Conservation (phyloP, 2,113 vertebrate genomes). For the Dendropsophus ebraccatus region DNA sequence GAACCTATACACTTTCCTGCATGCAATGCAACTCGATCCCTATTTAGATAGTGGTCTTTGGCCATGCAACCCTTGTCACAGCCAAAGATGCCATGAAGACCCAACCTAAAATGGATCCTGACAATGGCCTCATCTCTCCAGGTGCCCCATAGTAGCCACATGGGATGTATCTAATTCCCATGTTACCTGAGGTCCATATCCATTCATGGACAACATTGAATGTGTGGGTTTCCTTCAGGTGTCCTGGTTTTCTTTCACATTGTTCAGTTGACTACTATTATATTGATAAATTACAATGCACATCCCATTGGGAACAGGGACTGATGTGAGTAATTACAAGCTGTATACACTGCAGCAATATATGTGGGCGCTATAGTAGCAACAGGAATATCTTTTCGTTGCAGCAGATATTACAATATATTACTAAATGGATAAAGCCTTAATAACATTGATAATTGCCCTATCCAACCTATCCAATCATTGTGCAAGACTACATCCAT, state of each 20-base stretch:
- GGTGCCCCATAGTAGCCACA: background rate
- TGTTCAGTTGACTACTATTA: background rate
- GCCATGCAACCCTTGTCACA: no score
- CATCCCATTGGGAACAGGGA: background rate
- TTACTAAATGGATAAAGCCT: background rate
- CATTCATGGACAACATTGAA: background rate
- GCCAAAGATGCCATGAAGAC: no score
- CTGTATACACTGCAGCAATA: background rate
- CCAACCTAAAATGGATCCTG: background rate
- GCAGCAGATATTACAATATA: background rate
- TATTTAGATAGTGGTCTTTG: no score
- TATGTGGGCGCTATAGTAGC: background rate
- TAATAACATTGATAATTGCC: background rate
- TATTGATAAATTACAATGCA: background rate
- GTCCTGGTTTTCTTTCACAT: no score
- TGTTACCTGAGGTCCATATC: background rate
- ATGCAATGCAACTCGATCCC: no score
- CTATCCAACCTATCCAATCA: background rate
- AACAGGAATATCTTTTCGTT: background rate
- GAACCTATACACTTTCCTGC: no score
- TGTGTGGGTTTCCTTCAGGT: background rate
- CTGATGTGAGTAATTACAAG: no score
- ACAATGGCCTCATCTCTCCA: background rate
- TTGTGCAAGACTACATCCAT: background rate
- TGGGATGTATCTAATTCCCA: background rate